Evolutionary conservation across 2,113 vertebrate species (phyloP), one percentile per base, ranked within the genome.

Genomic region (Cariama cristata): DNA sequence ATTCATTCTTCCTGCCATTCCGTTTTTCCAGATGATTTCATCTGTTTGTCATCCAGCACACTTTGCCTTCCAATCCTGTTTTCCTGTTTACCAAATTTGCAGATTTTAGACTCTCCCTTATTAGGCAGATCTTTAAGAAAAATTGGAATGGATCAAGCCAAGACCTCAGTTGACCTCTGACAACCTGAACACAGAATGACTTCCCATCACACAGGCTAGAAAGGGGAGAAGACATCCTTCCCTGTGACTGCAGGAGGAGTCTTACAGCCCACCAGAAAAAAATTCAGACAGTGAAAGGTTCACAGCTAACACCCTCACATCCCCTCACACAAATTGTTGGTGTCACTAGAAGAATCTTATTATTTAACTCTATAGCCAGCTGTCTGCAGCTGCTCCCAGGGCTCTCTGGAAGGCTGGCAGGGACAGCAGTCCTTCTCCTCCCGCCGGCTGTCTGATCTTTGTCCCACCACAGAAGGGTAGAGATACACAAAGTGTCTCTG

Each of bases 1-100:
- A 12, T 62, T 79, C 56, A 15, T 77, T 77, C 72, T n/a, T 81
- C 58, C 69, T 85, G 73, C 32, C 35, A 60, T 60, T 56, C 77
- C 63, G 27, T 40, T 52, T 74, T 96, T 89, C 89, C 64, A 72
- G 66, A 67, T 72, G 33, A 95, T 79, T 96, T 95, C 4, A 44
- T 56, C 82, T 5, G 0, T 24, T 86, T 76, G 62, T 59, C 56
- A 50, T 26, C 59, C 81, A 84, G 68, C 4, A 72, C 60, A 15
- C 44, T 40, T 14, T 64, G 69, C 45, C 38, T 95, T 75, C 30
- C 33, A 42, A 40, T 33, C 52, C 84, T 44, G n/a, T 64, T 81
- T 85, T 85, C 73, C 52, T 81, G 44, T 75, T 89, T 72, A 85
- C 44, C 60, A 85, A 42, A 85, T 59, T 14, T 59, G 30, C 71